Base-by-base conservation (phyloP, 2,888 invertebrate genomes). In the Drosophila pseudotakahashii region DNA sequence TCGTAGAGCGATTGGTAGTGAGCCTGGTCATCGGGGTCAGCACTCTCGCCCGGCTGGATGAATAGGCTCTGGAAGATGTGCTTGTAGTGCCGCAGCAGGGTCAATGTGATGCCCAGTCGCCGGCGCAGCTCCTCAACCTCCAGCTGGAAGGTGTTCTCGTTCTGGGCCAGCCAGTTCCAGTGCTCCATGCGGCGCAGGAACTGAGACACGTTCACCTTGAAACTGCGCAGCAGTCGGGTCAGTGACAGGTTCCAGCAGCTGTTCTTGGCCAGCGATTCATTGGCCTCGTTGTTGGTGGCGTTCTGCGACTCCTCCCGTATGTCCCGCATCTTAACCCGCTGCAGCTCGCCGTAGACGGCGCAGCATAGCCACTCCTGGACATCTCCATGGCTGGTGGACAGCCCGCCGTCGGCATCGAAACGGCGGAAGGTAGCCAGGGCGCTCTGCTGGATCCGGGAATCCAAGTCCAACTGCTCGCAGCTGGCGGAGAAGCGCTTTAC, bases 221-320 rank as follows among this genome's bases (percentile, higher is more conserved):
- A 86, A 23, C 34, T 44, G 32, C 55, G 59, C 37, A 84, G 44
- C 7, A 88, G 48, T n/a, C 73, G 57, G 3, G 83, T 80, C 4
- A 84, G 47, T 9, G 83, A 75, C 6, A 82, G 67, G 36, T 81
- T 87, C 82, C 82, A 82, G 67, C 81, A 83, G 2, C 66, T 57
- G 7, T 6, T 51, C 7, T 57, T 62, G 41, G 10, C 47, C 55
- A 55, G 37, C 50, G 13, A 13, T 10, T 44, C 42, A 32, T 9
- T 11, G 3, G 30, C n/a, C 0, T 44, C 32, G 7, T 14, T 61
- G 7, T 13, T 58, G 7, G 23, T 5, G 9, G n/a, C 30, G 3
- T 51, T 45, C 2, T 52, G 9, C 2, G 37, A 9, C 26, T 63
- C 66, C 3, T 62, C 37, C 0, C 68, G 59, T 55, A 68, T 79